Conservation (phyloP, 2,888 invertebrate genomes). For the Nomada fucata region DNA sequence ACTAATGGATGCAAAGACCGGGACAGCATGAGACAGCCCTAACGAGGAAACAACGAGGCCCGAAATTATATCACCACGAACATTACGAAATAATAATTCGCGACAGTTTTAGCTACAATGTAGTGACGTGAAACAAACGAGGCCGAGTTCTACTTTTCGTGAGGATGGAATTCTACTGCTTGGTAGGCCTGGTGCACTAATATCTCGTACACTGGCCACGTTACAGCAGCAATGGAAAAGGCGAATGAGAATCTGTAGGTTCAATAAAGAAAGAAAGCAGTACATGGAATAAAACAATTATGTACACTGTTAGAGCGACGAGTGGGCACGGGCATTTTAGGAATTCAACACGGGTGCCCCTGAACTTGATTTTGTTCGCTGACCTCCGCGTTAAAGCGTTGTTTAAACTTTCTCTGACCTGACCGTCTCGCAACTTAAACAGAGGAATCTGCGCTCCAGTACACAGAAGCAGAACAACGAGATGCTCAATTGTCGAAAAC, state of each 20-base stretch:
- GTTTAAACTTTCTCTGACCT: constrained; percentile 43
- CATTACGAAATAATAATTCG: constrained; percentile 53
- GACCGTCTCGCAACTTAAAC: constrained; percentile 37
- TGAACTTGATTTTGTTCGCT: constrained; percentile 59
- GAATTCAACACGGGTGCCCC: constrained; percentile 56
- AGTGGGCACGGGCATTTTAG: constrained; percentile 18
- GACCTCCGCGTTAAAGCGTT: constrained; percentile 40
- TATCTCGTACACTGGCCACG: constrained; percentile 34
- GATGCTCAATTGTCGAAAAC: not conserved
- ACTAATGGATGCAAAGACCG: not conserved
- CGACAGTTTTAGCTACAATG: constrained; percentile 44
- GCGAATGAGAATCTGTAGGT: constrained; percentile 8
- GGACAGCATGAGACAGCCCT: not conserved
- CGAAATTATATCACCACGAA: constrained; percentile 35
- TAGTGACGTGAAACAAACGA: constrained; percentile 42
- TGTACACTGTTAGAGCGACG: not conserved
- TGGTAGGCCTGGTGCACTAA: constrained; percentile 27
- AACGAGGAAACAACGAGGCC: not conserved
- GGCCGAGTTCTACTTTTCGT: constrained; percentile 60
- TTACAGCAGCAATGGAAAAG: constrained; percentile 6
- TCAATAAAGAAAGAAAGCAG: constrained; percentile 14
- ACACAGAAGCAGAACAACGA: not conserved
- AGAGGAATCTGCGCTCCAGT: constrained; percentile 1
- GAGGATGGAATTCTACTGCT: constrained; percentile 50
- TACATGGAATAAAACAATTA: not conserved